Conservation (phyloP, 2,113 vertebrate species). For the Malurus melanocephalus region DNA sequence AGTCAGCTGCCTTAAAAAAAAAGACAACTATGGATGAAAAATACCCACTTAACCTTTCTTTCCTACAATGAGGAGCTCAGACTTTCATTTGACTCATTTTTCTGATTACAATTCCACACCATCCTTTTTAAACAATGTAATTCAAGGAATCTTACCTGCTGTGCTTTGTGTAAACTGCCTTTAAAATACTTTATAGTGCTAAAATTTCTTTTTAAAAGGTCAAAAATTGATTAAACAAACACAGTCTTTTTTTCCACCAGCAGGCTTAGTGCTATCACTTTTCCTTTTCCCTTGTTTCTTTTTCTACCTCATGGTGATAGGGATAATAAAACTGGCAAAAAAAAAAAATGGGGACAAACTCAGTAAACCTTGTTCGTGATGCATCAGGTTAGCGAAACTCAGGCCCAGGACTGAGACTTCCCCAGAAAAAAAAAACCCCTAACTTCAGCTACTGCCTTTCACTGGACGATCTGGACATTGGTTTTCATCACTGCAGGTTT, state of each 20-base stretch:
- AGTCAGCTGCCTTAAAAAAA: background rate
- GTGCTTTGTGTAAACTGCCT: conserved; percentile 13
- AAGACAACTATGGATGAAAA: background rate
- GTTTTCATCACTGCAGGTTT: background rate
- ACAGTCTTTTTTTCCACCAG: background rate
- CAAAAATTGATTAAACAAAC: background rate
- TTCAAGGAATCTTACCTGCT: conserved; percentile 25
- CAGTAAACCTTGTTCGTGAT: background rate
- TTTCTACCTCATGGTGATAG: background rate
- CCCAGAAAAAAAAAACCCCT: background rate
- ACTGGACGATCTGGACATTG: accelerated
- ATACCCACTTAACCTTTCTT: conserved; percentile 5
- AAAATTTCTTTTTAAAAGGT: background rate
- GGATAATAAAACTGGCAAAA: background rate
- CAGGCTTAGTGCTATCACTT: background rate
- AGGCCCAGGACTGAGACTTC: background rate
- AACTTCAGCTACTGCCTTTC: background rate
- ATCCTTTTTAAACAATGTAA: background rate
- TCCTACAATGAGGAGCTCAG: background rate
- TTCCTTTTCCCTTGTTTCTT: background rate
- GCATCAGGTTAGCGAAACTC: background rate
- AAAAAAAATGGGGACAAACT: background rate
- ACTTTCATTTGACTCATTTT: conserved; percentile 13
- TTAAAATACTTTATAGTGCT: background rate
- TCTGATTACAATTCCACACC: conserved; percentile 50